phyloP scores from a whole-genome alignment of 2,113 vertebrate genomes.

The Anas platyrhynchos region DNA sequence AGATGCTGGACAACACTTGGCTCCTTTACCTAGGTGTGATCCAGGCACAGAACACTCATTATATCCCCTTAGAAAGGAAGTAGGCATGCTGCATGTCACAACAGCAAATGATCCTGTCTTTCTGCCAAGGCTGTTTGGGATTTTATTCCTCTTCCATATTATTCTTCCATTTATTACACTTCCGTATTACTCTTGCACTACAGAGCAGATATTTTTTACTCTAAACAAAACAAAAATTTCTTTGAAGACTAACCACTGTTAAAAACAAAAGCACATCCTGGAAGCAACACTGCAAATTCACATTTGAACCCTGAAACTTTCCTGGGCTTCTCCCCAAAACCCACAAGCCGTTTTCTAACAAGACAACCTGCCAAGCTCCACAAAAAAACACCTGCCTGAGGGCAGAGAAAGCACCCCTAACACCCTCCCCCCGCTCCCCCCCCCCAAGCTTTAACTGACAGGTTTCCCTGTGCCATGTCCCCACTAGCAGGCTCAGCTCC shows the following conservation, averaged over 20 bases:
- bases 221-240: not conserved
- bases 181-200: not conserved
- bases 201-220: not conserved
- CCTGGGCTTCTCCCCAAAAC: not conserved
- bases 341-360: not conserved
- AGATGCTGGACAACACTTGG: not conserved
- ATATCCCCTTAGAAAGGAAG: not conserved
- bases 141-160: not conserved
- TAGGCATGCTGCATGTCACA: not conserved
- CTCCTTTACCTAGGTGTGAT: fast-evolving
- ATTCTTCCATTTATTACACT: not conserved
- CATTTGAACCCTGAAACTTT: not conserved
- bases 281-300: not conserved
- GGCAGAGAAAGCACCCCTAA: not conserved
- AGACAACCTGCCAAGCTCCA: not conserved
- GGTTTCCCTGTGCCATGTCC: not conserved
- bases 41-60: not conserved
- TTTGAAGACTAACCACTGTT: not conserved
- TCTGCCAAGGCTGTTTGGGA: not conserved
- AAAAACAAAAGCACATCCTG: not conserved
- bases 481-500: not conserved
- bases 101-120: not conserved
- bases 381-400: not conserved
- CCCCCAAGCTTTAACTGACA: too few species aligned
- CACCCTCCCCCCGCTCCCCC: not conserved